Base-by-base conservation (phyloP, 2,888 invertebrate genomes). In the Drosophila multiciliata region DNA sequence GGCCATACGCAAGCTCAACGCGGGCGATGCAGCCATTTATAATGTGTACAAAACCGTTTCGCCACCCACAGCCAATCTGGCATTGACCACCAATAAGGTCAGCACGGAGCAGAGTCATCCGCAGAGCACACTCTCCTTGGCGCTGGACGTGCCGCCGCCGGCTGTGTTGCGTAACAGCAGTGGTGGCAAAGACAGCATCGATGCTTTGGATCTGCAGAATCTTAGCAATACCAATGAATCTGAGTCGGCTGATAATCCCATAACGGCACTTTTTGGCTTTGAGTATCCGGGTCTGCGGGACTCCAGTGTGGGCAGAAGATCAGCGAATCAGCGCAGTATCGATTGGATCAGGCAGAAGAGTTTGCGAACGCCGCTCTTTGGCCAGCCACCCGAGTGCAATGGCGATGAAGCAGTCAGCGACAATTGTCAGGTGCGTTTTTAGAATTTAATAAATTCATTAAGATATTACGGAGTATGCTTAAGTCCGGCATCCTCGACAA, bases 351-450 rank as follows among this genome's bases (percentile, higher is more conserved):
- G 73, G 32, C 79, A 81, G 2, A 82, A 85, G 55, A 84, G 76
- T 5, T 61, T 90, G 9, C 85, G 79, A 32, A 78, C 91, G 8
- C 87, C 88, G 12, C 68, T 92, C 0, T 92, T 94, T 36, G 91
- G 92, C 0, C 91, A 94, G 91, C 29, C 94, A 90, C 66, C 90
- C 9, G 91, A 91, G 54, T 91, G 91, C 78, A 86, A 93, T 92
- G 79, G 94, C 91, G 81, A 94, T 91, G 73, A 87, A 92, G 66
- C 77, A 4, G 78, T 76, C 20, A 86, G 79, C 29, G 90, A 90
- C 0, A 94, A 94, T 49, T 95, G 95, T 70, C 95, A 95, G 94
- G 95, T 95, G 71, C 80, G 52, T 57, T 11, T 0, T 29, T 17
- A 32, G 17, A 23, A 1, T n/a, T 40, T 5, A n/a, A 40, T n/a